These are phyloP conservation scores for Druon quercuslanigerum DNA, from an alignment of 1,140 invertebrate genomes.

Conservation along the genomic window DNA sequence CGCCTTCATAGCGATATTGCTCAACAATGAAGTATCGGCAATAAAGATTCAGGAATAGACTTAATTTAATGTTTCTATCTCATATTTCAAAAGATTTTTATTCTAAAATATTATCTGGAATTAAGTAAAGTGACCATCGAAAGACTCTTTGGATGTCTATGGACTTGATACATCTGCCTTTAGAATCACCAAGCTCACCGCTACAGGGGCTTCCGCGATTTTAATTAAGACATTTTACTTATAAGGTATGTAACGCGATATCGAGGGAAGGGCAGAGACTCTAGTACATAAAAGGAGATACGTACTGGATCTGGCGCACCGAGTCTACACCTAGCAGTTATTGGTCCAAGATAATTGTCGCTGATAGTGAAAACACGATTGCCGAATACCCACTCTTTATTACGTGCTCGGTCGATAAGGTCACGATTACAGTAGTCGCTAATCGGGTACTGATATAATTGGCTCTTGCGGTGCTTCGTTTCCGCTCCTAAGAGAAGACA, in stretches of 20 bases:
- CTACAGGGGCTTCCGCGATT: conserved; percentile 46
- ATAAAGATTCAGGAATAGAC: no score
- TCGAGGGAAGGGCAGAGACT: conserved; percentile 9
- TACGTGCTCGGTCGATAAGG: conserved; percentile 53
- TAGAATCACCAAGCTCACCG: conserved; percentile 3
- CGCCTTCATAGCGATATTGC: no score
- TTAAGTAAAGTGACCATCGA: no score
- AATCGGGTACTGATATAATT: conserved; percentile 54
- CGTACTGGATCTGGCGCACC: conserved; percentile 42
- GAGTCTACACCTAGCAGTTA: conserved; percentile 46
- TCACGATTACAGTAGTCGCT: conserved; percentile 48
- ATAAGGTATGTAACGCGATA: conserved; percentile 41
- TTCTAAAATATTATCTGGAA: no score
- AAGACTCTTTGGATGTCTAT: background rate
- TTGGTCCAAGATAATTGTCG: conserved; percentile 55
- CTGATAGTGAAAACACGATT: conserved; percentile 54
- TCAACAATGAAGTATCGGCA: no score
- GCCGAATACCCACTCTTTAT: conserved; percentile 55
- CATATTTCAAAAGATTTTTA: no score
- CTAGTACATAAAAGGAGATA: conserved; percentile 48
- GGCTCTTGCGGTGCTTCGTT: conserved; percentile 41
- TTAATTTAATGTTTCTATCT: no score
- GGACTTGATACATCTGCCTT: background rate
- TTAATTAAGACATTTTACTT: conserved; percentile 56
- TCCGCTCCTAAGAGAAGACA: background rate